Conservation (phyloP, 37 sponge, comb jelly and placozoan genomes). For the Geodia barretti region DNA sequence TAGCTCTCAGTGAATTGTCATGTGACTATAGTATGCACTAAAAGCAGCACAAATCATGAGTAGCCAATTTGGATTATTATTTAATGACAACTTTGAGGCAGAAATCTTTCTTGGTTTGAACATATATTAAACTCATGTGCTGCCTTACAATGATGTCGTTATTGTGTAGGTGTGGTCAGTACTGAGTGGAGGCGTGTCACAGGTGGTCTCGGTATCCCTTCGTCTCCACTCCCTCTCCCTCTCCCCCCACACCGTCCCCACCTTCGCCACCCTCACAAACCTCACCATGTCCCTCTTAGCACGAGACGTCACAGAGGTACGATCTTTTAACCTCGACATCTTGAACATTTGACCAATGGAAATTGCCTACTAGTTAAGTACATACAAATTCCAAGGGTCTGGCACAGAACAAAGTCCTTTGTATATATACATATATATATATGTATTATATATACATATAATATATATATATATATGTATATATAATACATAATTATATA, state of each 20-base stretch:
- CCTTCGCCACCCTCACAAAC: constrained; percentile 44
- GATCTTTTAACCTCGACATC: no score
- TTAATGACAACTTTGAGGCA: not conserved
- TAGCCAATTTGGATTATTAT: not conserved
- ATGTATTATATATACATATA: not conserved
- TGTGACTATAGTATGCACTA: not conserved
- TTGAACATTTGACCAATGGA: no score
- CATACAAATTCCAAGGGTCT: no score
- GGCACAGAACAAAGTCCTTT: no score
- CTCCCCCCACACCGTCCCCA: constrained; percentile 35
- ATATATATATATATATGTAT: not conserved
- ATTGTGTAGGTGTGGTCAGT: constrained; percentile 13
- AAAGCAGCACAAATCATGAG: no score
- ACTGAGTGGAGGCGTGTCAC: constrained; percentile 15
- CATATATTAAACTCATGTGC: not conserved
- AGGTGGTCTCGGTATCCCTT: constrained; percentile 1
- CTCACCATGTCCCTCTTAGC: constrained; percentile 21
- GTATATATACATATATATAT: not conserved
- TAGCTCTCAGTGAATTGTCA: no score
- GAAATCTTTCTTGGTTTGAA: no score
- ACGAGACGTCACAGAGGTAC: constrained; percentile 26
- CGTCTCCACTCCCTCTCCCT: constrained; percentile 26
- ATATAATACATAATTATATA: not conserved
- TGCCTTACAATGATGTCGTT: not conserved
- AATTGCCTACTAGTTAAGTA: no score